Evolutionary conservation across 1,140 invertebrate species (phyloP).

Genomic region (Planococcus citri): DNA sequence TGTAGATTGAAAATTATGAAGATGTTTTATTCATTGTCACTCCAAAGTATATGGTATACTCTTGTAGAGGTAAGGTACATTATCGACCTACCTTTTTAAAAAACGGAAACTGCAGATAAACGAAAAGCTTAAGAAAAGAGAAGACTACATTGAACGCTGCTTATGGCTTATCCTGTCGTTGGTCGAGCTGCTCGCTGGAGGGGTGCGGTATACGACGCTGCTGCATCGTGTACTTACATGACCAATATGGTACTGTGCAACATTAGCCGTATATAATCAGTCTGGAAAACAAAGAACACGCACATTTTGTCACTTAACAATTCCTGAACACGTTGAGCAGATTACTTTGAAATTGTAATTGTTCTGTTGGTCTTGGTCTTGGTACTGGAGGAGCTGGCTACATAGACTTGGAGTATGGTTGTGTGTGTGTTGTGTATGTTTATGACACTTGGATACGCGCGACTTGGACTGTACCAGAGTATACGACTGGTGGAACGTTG

Average conservation of each 20-base stretch:
- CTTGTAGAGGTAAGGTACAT: too few species aligned
- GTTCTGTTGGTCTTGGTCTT: not conserved
- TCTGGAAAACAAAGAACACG: constrained; percentile 1
- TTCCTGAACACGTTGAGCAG: not conserved
- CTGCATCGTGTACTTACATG: not conserved
- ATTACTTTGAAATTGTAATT: constrained; percentile 8
- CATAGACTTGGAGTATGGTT: too few species aligned
- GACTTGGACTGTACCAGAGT: not conserved
- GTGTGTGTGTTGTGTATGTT: too few species aligned
- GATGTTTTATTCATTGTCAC: constrained; percentile 5
- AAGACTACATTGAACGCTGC: too few species aligned
- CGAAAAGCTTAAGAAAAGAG: not conserved
- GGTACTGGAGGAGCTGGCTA: too few species aligned
- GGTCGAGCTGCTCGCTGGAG: too few species aligned
- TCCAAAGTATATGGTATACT: too few species aligned
- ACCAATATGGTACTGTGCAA: not conserved
- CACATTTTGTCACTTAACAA: not conserved
- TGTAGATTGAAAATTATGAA: not conserved
- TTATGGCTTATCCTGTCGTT: too few species aligned
- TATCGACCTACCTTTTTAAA: not conserved
- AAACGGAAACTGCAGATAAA: not conserved
- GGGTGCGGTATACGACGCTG: too few species aligned
- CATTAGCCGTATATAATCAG: constrained; percentile 1
- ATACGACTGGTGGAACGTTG: not conserved
- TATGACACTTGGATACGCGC: not conserved